Evolutionary conservation across 2,113 vertebrate genomes (phyloP).

Genomic region (Mastomys natalensis): DNA sequence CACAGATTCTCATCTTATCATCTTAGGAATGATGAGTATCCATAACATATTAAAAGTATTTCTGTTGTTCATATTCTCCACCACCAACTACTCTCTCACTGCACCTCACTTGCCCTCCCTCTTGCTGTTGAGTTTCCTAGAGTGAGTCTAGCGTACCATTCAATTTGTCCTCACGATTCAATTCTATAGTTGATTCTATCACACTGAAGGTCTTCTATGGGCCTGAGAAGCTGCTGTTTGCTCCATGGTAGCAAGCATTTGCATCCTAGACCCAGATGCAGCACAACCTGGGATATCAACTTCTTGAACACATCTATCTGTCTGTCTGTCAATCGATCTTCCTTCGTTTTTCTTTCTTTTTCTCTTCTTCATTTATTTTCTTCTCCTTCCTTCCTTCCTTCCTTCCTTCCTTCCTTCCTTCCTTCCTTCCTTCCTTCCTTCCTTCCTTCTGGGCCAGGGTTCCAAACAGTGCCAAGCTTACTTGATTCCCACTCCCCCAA

Average conservation of each 20-base stretch:
- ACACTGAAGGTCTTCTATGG: not conserved
- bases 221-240: not conserved
- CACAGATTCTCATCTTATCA: slow-evolving; percentile 15
- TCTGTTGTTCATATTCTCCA: slow-evolving; percentile 2
- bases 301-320: not conserved
- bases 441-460: no score
- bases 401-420: not conserved
- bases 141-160: not conserved
- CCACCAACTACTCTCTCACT: not conserved
- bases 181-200: not conserved
- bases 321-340: no score
- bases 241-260: not conserved
- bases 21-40: not conserved
- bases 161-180: not conserved
- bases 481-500: not conserved
- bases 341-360: no score
- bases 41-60: not conserved
- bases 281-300: not conserved
- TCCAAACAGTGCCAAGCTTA: not conserved
- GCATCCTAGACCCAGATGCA: not conserved
- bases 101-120: not conserved
- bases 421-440: not conserved
- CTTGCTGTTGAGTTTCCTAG: not conserved
- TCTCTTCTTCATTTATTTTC: no score
- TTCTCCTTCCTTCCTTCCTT: no score